Evolutionary conservation across 1,140 invertebrate genomes (phyloP).

Genomic region (Drosophila bipectinata): DNA sequence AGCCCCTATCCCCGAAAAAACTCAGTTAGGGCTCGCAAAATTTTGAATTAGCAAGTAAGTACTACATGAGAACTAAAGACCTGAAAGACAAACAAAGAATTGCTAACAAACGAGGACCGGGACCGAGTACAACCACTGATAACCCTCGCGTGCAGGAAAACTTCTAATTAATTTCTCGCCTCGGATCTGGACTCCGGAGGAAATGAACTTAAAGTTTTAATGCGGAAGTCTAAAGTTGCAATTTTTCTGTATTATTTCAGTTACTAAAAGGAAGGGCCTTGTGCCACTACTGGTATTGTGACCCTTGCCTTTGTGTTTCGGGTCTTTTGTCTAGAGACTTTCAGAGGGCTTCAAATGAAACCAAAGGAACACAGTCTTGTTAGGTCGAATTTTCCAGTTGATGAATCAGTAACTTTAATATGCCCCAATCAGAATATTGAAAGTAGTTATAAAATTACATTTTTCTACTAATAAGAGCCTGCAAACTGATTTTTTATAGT

Average conservation of each 20-base stretch:
- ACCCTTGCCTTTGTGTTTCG: constrained; percentile 11
- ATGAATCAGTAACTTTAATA: too few relatives aligned
- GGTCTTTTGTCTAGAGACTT: not conserved
- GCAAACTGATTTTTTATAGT: constrained; percentile 63
- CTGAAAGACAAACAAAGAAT: constrained; percentile 33
- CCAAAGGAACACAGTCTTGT: not conserved
- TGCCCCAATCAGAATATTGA: too few relatives aligned
- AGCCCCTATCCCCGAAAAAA: not conserved
- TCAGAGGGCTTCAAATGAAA: not conserved
- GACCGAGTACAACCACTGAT: constrained; percentile 32
- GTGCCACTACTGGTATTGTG: not conserved
- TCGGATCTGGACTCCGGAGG: constrained; percentile 48
- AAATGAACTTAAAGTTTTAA: constrained; percentile 79
- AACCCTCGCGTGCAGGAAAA: constrained; percentile 57
- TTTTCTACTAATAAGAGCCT: too few relatives aligned
- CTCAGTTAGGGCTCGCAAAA: constrained; percentile 1
- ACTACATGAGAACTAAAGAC: constrained; percentile 1
- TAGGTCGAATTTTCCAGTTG: not conserved
- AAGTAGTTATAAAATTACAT: too few relatives aligned
- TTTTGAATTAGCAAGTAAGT: constrained; percentile 16
- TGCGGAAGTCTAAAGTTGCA: constrained; percentile 65
- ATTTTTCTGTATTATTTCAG: constrained; percentile 48
- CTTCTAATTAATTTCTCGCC: constrained; percentile 76
- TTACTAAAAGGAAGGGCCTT: constrained; percentile 4
- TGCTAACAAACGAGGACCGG: constrained; percentile 4